Percentiles rank a stretch among this genome's conserved stretches.
Evolutionary conservation across 1,140 invertebrate species (phyloP).

Genomic region (Rhopalosiphum maidis): DNA sequence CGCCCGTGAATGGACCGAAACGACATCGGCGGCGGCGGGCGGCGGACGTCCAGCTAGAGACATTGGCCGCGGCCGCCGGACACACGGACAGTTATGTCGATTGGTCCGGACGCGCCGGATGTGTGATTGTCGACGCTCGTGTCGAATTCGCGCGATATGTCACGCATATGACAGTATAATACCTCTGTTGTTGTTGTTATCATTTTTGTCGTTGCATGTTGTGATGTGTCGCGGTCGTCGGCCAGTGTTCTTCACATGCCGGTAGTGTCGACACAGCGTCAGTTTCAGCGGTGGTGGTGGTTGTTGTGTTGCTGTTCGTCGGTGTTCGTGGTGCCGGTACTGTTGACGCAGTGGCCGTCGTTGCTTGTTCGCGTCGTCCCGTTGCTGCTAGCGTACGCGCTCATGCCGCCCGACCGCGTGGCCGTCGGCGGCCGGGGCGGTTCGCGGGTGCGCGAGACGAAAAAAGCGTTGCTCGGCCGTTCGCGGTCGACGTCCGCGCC

Average conservation of each 20-base stretch:
- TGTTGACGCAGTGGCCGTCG: constrained; percentile 8
- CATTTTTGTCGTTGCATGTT: not conserved
- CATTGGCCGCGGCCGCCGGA: constrained; percentile 31
- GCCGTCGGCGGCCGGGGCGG: not conserved
- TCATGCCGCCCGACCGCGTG: not conserved
- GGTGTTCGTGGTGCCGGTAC: not conserved
- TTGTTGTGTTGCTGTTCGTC: not conserved
- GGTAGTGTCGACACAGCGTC: not conserved
- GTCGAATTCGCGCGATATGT: not conserved
- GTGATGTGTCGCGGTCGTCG: not conserved
- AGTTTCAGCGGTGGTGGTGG: constrained; percentile 8
- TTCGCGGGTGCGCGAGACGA: constrained; percentile 35
- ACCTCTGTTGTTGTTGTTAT: not conserved
- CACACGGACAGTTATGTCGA: constrained; percentile 54
- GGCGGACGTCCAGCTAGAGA: constrained; percentile 5
- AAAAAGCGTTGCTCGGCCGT: constrained; percentile 44
- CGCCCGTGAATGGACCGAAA: constrained; percentile 51
- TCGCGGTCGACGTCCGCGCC: not conserved
- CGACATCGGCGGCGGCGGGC: not conserved
- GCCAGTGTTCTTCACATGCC: not conserved
- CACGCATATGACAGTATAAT: not conserved
- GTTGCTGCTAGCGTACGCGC: constrained; percentile 33
- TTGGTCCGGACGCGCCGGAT: constrained; percentile 34
- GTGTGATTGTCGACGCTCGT: not conserved
- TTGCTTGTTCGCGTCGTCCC: constrained; percentile 25